Evolutionary conservation across 2,113 vertebrate genomes (phyloP), one percentile per base, ranked within the genome.

Genomic region (Apteryx owenii): DNA sequence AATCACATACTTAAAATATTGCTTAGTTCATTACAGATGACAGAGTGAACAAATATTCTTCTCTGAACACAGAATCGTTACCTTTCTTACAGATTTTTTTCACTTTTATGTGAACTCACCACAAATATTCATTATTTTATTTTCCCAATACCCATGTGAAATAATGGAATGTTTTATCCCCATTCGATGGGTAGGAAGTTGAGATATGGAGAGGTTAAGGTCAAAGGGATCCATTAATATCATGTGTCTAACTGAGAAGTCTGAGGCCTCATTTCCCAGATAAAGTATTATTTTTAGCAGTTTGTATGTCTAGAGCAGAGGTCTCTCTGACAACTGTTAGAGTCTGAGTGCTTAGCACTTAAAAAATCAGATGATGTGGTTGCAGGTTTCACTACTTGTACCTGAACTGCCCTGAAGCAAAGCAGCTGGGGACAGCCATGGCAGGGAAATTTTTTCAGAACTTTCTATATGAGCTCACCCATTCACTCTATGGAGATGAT

Each of bases 161-260:
- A 79, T 42, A 64, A 61, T 33, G 36, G 58, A 89, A 33, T 65
- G 28, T 94, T 79, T 91, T 81, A 69, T 80, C 42, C 46, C 44
- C 84, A 28, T 85, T 88, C 77, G 58, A 70, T 69, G 51, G 79
- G 44, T 62, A 79, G 68, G 62, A 89, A 91, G 61, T 38, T 65
- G 42, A 94, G 92, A 14, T 71, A 76, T 64, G 38, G 88, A 62
- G 62, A 40, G 40, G 53, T 65, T 91, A 82, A 87, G 56, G 85
- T 94, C 89, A 94, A 89, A 93, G 18, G 54, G 18, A 66, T 80
- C 53, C 44, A 93, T 93, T 94, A 73, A 81, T 96, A 96, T 85
- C 29, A 33, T 48, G 23, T 77, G 75, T 73, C 62, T 71, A 50
- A 76, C 38, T 38, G 38, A 66, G 71, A 93, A 85, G 36, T 14